A percentile compares a stretch with the other conserved stretches of the same genome.
phyloP scores from a whole-genome alignment of 2,888 invertebrate genomes.

The Thereva unica region DNA sequence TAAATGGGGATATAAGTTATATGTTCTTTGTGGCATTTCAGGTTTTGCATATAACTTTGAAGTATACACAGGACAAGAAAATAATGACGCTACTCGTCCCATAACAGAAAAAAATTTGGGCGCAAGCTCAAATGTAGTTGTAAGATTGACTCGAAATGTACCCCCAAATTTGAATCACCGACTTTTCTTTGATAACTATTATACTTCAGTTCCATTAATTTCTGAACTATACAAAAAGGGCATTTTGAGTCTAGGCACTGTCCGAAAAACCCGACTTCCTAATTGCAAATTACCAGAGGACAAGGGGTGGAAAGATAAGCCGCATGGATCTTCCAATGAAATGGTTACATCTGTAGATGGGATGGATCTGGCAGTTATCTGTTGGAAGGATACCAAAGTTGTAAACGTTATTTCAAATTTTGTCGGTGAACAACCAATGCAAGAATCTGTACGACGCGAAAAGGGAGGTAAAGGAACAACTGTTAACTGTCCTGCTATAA shows the following conservation, averaged over 20 bases:
- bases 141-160: constrained; percentile 36
- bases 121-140: constrained; percentile 35
- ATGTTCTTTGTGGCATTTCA: constrained; percentile 44
- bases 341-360: constrained; percentile 38
- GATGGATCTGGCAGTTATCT: constrained; percentile 34
- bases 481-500: constrained; percentile 34
- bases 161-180: constrained; percentile 32
- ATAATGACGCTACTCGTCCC: constrained; percentile 39
- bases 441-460: constrained; percentile 32
- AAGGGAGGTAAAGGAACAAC: constrained; percentile 13
- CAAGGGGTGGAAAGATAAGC: constrained; percentile 35
- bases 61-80: constrained; percentile 39
- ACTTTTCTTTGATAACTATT: constrained; percentile 40
- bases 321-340: constrained; percentile 39
- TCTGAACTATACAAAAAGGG: constrained; percentile 20
- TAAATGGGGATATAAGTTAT: constrained; percentile 46
- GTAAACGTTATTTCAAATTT: constrained; percentile 24
- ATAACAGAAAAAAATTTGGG: constrained; percentile 32
- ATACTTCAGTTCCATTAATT: constrained; percentile 37
- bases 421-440: background rate
- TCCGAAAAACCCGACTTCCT: constrained; percentile 12
- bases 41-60: constrained; percentile 44
- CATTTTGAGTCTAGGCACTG: constrained; percentile 26
- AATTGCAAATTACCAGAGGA: constrained; percentile 18
- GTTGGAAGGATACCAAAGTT: constrained; percentile 39